phyloP scores from a whole-genome alignment of 2,888 invertebrate species.

The Odiellus spinosus region DNA sequence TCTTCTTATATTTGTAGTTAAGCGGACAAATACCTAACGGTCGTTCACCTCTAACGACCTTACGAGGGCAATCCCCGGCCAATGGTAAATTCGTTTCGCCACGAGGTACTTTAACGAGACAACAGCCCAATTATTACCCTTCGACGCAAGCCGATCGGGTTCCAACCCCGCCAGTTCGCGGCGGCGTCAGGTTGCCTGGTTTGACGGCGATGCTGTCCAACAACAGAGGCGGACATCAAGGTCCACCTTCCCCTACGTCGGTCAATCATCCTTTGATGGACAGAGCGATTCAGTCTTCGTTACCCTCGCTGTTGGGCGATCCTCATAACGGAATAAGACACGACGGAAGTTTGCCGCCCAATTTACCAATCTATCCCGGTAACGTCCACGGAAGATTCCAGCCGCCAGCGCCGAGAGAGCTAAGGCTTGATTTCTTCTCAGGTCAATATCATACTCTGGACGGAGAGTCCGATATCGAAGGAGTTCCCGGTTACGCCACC shows the following conservation, averaged over 20 bases:
- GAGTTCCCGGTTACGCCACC: conserved; percentile 3
- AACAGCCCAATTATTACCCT: not conserved
- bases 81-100: conserved; percentile 17
- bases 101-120: conserved; percentile 14
- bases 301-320: conserved; percentile 29
- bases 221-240: not conserved
- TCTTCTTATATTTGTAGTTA: not conserved
- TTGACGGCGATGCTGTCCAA: not conserved
- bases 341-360: too few relatives aligned
- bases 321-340: conserved; percentile 4
- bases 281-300: conserved; percentile 36
- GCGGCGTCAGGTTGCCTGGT: conserved; percentile 7
- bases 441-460: conserved; percentile 1
- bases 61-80: conserved; percentile 15
- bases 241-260: conserved; percentile 3
- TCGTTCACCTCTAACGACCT: not conserved
- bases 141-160: conserved; percentile 10
- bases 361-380: too few relatives aligned
- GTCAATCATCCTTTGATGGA: conserved; percentile 28
- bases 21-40: not conserved
- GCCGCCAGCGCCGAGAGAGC: too few relatives aligned
- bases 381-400: too few relatives aligned
- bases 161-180: conserved; percentile 16
- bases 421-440: too few relatives aligned
- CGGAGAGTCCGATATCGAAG: conserved; percentile 2